Percentiles rank a stretch among this genome's conserved stretches.
These are phyloP conservation scores for Lomographa bimaculata DNA, from an alignment of 2,888 invertebrate genomes.

Conservation along the genomic window DNA sequence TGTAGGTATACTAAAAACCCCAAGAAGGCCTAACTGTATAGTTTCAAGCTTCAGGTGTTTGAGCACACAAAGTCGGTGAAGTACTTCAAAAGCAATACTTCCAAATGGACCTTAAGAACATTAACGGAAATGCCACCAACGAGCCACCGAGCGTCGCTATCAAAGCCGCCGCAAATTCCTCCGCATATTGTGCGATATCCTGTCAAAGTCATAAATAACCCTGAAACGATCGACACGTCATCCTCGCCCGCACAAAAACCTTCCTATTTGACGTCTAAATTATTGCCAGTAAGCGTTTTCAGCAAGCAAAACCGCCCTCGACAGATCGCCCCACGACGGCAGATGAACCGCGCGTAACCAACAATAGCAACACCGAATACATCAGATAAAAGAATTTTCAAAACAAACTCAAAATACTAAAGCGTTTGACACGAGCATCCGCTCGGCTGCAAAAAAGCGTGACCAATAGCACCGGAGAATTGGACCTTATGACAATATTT, in stretches of 20 bases:
- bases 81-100: constrained; percentile 27
- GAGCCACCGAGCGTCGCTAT: constrained; percentile 53
- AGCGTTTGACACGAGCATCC: constrained; percentile 84
- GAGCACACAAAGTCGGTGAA: constrained; percentile 20
- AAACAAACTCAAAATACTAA: constrained; percentile 84
- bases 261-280: constrained; percentile 82
- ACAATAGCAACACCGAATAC: constrained; percentile 79
- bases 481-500: constrained; percentile 70
- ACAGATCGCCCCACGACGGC: constrained; percentile 68
- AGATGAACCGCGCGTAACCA: constrained; percentile 67
- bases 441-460: constrained; percentile 75
- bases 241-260: constrained; percentile 62
- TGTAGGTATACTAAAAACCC: too few relatives aligned
- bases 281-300: constrained; percentile 75
- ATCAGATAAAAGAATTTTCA: constrained; percentile 84
- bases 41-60: too few relatives aligned
- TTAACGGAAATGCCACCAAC: constrained; percentile 79
- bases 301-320: constrained; percentile 68
- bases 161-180: constrained; percentile 74
- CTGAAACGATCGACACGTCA: constrained; percentile 74
- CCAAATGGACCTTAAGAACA: constrained; percentile 51
- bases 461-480: constrained; percentile 60
- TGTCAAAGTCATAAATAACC: constrained; percentile 79
- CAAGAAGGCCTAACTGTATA: too few relatives aligned
- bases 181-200: constrained; percentile 67